Conservation (phyloP, 92 coral and sea anemone species). For the Zoanthus sansibaricus region DNA sequence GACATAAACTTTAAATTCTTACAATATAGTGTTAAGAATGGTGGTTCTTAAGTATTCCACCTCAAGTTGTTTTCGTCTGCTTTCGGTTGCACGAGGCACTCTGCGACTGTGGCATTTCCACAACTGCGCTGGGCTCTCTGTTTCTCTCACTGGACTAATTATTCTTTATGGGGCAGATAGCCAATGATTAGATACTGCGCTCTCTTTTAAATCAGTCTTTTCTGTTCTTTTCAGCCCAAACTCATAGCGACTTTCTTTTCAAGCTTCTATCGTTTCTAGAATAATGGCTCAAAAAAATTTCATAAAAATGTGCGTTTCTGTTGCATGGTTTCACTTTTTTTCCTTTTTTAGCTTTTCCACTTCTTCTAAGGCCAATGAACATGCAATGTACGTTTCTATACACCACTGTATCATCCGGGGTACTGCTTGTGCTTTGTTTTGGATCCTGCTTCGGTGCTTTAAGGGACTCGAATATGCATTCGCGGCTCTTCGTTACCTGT, state of each 20-base stretch:
- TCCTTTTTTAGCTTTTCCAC: slow-evolving; percentile 51
- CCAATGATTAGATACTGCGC: not conserved
- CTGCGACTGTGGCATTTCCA: not conserved
- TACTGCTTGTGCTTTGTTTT: not conserved
- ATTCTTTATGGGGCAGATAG: not conserved
- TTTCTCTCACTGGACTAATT: not conserved
- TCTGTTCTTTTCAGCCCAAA: not conserved
- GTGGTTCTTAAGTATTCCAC: not conserved
- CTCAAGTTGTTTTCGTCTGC: not conserved
- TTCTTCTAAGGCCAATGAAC: slow-evolving; percentile 63
- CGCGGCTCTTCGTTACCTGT: not conserved
- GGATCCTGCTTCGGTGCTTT: slow-evolving; percentile 8
- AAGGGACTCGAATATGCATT: slow-evolving; percentile 32
- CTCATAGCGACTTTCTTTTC: not conserved
- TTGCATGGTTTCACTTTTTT: slow-evolving; percentile 29
- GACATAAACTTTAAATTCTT: not conserved
- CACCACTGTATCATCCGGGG: slow-evolving; percentile 5
- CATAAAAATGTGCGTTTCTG: slow-evolving; percentile 27
- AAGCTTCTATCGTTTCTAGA: not conserved
- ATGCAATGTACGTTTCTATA: slow-evolving; percentile 31
- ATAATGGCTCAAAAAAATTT: not conserved
- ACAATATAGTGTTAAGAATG: not conserved
- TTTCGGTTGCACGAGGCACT: not conserved
- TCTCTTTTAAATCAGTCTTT: not conserved
- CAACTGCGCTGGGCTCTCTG: not conserved